Base-by-base conservation (phyloP, 2,888 invertebrate genomes). In the Belgica antarctica region DNA sequence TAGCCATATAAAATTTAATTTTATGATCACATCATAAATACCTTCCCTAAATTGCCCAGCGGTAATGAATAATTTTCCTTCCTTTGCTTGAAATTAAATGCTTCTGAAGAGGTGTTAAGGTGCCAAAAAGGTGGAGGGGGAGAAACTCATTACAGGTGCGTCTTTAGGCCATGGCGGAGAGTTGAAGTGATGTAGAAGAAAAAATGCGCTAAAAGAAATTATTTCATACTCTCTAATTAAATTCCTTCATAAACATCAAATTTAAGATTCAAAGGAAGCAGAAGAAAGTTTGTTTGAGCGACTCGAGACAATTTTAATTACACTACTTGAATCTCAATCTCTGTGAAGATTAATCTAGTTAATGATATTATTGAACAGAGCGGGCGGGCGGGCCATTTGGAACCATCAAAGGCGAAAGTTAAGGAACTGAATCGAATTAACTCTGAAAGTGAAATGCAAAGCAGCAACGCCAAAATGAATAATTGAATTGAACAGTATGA, bases 1-100 rank as follows among this genome's bases (percentile, higher is more conserved):
- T 68, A 46, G 68, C 68, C 47, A 68, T 46, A 68, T 68, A 68
- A 68, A 68, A 68, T 68, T 68, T 31, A 68, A 68, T 57, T 57
- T 57, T 47, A 68, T 31, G 68, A 68, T 68, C 68, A 31, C 34
- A 27, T 68, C 68, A 52, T 68, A 68, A 68, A 68, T 57, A 68
- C 52, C 28, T 68, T 52, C 19, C 57, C n/a, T 28, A 36, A 62
- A 36, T 28, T 31, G 65, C 46, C 65, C 31, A 46, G 19, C 36
- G 36, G 63, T 36, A 63, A 63, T 63, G 63, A 63, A 63, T 41
- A 63, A 63, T 63, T 63, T 62, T 36, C 63, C 12, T 19, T 27
- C 31, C 31, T 31, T 31, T 31, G 7, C 5, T 12, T 8, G 12
- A 31, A 31, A 31, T 31, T 31, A 31, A 31, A 31, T 12, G 34